Evolutionary conservation across 2,113 vertebrate genomes (phyloP), one percentile per base, ranked within the genome.

Genomic region (Erythrolamprus reginae): DNA sequence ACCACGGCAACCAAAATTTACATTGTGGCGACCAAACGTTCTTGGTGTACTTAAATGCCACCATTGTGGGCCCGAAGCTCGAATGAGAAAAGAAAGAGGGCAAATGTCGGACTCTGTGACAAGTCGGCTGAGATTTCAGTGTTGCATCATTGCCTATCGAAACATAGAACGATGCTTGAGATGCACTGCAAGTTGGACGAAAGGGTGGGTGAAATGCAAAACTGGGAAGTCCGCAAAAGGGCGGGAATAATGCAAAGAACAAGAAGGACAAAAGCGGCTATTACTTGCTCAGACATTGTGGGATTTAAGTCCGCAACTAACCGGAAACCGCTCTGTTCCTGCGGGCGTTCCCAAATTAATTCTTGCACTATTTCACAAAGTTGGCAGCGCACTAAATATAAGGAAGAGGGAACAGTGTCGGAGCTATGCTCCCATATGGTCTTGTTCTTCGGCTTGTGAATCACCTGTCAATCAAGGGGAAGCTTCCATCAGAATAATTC

Each of bases 301-400:
- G 52, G 45, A 88, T 91, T 42, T 56, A 50, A 91, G 82, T 23
- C 86, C 83, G 45, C 86, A 91, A 86, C 83, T 88, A 91, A 87
- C 17, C 26, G 52, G 33, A 83, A 82, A 91, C 83, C 82, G 45
- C 42, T 48, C 4, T 24, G 45, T 19, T 87, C 86, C 86, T 56
- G 26, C 56, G 58, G 90, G 47, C 58, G 42, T 45, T 83, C 50
- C 42, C 77, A 56, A 42, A 42, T 33, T 23, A 0, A 56, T 48
- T n/a, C 26, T 55, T 90, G 52, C 50, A 56, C 83, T 28, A 50
- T n/a, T 88, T 83, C 15, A 38, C 86, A 47, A 83, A 56, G 52
- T 58, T 56, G 42, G 42, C 10, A 87, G 28, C 3, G 52, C 10
- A 38, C 21, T 56, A 33, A 82, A 45, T 45, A 33, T 28, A 50